phyloP scores from a whole-genome alignment of 2,888 invertebrate genomes.

The Temnothorax ravouxi region DNA sequence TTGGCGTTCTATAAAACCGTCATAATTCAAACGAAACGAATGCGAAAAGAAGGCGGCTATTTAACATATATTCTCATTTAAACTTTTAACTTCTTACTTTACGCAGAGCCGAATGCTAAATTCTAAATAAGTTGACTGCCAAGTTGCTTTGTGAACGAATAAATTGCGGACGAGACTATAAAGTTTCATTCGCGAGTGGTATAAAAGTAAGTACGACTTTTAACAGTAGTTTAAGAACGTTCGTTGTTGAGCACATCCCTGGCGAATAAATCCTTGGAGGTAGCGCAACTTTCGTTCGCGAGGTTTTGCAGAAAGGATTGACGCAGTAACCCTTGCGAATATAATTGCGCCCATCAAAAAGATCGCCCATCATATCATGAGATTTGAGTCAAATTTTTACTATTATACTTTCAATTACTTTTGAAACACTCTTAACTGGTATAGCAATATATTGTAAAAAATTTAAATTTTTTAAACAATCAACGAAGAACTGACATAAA shows the following conservation, averaged over 20 bases:
- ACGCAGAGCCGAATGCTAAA: constrained; percentile 11
- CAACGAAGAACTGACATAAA: background rate
- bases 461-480: background rate
- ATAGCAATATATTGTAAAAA: background rate
- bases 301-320: background rate
- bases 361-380: constrained; percentile 4
- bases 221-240: constrained; percentile 62
- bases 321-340: background rate
- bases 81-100: constrained; percentile 48
- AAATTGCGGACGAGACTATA: constrained; percentile 65
- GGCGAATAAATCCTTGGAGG: constrained; percentile 68
- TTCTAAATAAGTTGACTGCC: constrained; percentile 25
- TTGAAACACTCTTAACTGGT: background rate
- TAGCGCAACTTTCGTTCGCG: constrained; percentile 65
- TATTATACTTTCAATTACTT: background rate
- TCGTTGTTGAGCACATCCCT: constrained; percentile 71
- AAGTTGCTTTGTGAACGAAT: constrained; percentile 63
- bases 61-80: constrained; percentile 38
- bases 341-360: constrained; percentile 15
- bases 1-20: background rate
- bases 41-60: background rate
- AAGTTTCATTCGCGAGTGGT: constrained; percentile 66
- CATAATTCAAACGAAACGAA: background rate
- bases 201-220: constrained; percentile 50
- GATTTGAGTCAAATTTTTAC: constrained; percentile 14